These are phyloP conservation scores for Paralichthys olivaceus DNA, from an alignment of 2,113 vertebrate genomes.

Conservation along the genomic window DNA sequence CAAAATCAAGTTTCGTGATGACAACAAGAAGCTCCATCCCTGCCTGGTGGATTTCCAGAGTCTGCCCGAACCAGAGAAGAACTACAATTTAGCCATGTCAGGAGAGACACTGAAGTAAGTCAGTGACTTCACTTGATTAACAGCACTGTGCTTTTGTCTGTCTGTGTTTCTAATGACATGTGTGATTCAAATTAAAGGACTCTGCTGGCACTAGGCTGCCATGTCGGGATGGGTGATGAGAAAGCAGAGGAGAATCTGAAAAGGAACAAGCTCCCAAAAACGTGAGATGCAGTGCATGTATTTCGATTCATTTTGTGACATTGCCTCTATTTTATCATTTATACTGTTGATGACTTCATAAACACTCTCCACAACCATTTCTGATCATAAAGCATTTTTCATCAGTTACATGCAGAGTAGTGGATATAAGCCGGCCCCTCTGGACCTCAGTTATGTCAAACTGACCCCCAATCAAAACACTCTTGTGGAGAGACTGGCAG, in stretches of 20 bases:
- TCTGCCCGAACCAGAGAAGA: conserved; percentile 91
- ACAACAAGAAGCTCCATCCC: conserved; percentile 92
- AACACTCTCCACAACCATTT: neutral
- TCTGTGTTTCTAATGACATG: conserved; percentile 21
- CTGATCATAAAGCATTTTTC: conserved; percentile 18
- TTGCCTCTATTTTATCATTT: neutral
- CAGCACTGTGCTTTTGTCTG: neutral
- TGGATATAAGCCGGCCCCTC: conserved; percentile 90
- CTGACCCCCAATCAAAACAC: conserved; percentile 93
- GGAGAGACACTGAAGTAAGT: conserved; percentile 94
- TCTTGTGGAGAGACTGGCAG: conserved; percentile 90
- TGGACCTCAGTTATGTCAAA: conserved; percentile 90
- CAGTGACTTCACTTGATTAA: neutral
- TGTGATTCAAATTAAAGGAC: conserved; percentile 80
- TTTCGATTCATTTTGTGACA: neutral
- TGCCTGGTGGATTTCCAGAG: conserved; percentile 91
- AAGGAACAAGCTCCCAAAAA: conserved; percentile 91
- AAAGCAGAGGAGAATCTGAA: conserved; percentile 94
- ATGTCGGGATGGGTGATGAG: conserved; percentile 94
- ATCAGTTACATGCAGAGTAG: conserved; percentile 89
- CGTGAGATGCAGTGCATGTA: conserved; percentile 76
- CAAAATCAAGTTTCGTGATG: conserved; percentile 87
- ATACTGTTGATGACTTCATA: neutral
- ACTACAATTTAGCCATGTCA: conserved; percentile 95
- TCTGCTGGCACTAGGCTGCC: conserved; percentile 91